phyloP scores from a whole-genome alignment of 1,140 invertebrate species.

The Drosophila triauraria region DNA sequence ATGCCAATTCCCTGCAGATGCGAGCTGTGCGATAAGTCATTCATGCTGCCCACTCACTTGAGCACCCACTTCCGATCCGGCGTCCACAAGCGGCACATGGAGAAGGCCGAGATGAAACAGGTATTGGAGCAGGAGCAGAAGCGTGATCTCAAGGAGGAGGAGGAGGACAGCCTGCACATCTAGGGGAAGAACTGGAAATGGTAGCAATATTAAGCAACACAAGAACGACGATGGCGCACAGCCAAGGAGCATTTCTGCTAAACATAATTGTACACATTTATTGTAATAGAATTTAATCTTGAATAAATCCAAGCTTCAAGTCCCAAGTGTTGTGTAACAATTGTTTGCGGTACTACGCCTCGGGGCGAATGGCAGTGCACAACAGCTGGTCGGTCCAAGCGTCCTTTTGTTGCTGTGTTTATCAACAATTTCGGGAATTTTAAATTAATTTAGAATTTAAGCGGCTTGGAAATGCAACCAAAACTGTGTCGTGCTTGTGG shows the following conservation, averaged over 20 bases:
- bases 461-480: slow-evolving; percentile 26
- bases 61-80: slow-evolving; percentile 72
- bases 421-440: not conserved
- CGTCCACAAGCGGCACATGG: slow-evolving; percentile 67
- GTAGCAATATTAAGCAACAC: slow-evolving; percentile 16
- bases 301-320: slow-evolving; percentile 39
- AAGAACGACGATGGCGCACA: slow-evolving; percentile 26
- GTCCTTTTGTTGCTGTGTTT: not conserved
- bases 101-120: slow-evolving; percentile 86
- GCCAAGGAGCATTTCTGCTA: slow-evolving; percentile 31
- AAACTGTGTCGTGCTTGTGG: slow-evolving; percentile 55
- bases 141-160: slow-evolving; percentile 65
- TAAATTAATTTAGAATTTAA: not conserved
- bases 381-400: slow-evolving; percentile 22
- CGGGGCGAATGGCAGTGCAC: slow-evolving; percentile 12
- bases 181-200: slow-evolving; percentile 9
- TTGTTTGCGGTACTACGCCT: not conserved
- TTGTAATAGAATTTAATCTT: slow-evolving; percentile 38
- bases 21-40: slow-evolving; percentile 73
- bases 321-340: slow-evolving; percentile 2
- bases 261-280: slow-evolving; percentile 1
- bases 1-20: slow-evolving; percentile 39
- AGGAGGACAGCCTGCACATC: slow-evolving; percentile 70
- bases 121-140: slow-evolving; percentile 85
- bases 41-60: slow-evolving; percentile 72